A percentile compares a stretch with the other conserved stretches of the same genome.
Evolutionary conservation across 2,888 invertebrate genomes (phyloP).

Genomic region (Anthoptus insignis): DNA sequence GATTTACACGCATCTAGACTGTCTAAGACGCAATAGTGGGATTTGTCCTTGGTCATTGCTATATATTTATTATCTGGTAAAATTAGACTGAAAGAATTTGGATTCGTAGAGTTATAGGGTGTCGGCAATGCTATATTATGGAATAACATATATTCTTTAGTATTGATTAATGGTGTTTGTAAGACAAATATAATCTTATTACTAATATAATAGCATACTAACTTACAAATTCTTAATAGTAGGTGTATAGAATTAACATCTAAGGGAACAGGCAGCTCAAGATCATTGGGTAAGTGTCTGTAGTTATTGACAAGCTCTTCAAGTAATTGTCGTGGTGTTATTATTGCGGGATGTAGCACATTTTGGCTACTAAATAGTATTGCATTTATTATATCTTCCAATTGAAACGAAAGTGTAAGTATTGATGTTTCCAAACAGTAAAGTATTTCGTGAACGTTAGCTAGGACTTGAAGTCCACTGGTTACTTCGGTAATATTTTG

Average conservation of each 20-base stretch:
- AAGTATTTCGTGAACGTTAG: slow-evolving; percentile 1
- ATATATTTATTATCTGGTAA: slow-evolving; percentile 21
- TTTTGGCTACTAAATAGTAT: slow-evolving; percentile 46
- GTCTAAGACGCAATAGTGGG: slow-evolving; percentile 30
- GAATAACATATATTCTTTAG: neutral
- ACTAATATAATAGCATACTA: slow-evolving; percentile 41
- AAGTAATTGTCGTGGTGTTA: slow-evolving; percentile 46
- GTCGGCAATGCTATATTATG: slow-evolving; percentile 25
- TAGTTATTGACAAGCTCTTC: slow-evolving; percentile 46
- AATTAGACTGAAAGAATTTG: slow-evolving; percentile 30
- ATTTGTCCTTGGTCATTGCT: slow-evolving; percentile 26
- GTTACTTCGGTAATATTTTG: slow-evolving; percentile 5
- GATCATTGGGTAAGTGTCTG: slow-evolving; percentile 33
- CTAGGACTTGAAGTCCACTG: slow-evolving; percentile 10
- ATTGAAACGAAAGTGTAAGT: slow-evolving; percentile 21
- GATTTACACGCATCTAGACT: slow-evolving; percentile 17
- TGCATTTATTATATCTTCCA: slow-evolving; percentile 32
- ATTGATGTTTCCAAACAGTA: neutral
- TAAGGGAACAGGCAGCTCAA: slow-evolving; percentile 41
- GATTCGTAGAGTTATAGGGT: slow-evolving; percentile 11
- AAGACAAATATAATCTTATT: slow-evolving; percentile 45
- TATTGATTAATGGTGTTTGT: slow-evolving; percentile 20
- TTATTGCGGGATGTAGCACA: slow-evolving; percentile 47
- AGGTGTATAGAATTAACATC: slow-evolving; percentile 18
- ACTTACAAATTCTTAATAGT: slow-evolving; percentile 38